Base-by-base conservation (phyloP, 1,140 invertebrate genomes). In the Nasonia giraulti region DNA sequence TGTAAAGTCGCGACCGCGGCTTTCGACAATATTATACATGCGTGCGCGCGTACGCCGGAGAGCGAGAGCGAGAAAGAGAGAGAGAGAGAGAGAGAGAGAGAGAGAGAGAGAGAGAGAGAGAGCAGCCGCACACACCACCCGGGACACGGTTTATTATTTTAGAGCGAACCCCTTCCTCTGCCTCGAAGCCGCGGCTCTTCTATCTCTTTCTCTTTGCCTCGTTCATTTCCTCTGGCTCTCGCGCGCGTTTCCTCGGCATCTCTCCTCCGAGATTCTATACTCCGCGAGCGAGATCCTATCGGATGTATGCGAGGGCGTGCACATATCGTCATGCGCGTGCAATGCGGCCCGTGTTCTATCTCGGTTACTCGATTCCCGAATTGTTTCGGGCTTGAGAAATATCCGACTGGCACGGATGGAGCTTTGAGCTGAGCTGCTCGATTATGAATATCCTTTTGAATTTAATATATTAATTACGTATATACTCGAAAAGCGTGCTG, bases 131-230 rank as follows among this genome's bases (percentile, higher is more conserved):
- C 55, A 62, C 55, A 62, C 20, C 55, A 66, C n/a, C 40, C 47
- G 50, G 37, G 40, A 79, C 17, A 33, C 55, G 80, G 90, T 91
- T 91, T 91, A 89, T 91, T 91, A 90, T 91, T 91, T 87, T 87
- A 89, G 85, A 90, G 84, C 78, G 20, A 87, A 89, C 84, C 85
- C 88, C 87, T 87, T 89, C 87, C 85, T 87, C 74, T 17, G n/a
- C 20, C 82, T 62, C n/a, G 33, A 12, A 69, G 75, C 76, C 50
- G 68, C 82, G 33, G 77, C 76, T 75, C 80, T 80, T 73, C 83
- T 55, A 31, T 81, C 74, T 83, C 47, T 71, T 33, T 82, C 76
- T 47, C 47, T 77, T 23, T 85, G 33, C 68, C 47, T 69, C 75
- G 44, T 50, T 27, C 50, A 4, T 62, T 17, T 31, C 27, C 68